Conservation (phyloP, 2,113 vertebrate genomes). For the Pionites leucogaster region DNA sequence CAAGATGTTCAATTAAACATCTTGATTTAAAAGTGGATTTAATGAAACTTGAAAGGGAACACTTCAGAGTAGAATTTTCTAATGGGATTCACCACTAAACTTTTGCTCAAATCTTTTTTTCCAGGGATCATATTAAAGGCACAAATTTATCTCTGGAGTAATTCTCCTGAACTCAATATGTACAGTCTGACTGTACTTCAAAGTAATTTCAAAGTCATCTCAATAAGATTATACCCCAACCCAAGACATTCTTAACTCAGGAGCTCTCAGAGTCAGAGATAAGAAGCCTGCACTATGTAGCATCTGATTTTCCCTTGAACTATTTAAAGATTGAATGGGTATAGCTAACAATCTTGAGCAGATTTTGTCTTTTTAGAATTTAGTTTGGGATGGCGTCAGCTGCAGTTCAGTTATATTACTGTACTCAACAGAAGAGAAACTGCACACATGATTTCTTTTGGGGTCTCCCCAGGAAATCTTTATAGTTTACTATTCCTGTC, state of each 20-base stretch:
- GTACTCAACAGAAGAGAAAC: background rate
- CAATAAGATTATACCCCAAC: conserved; percentile 28
- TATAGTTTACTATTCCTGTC: background rate
- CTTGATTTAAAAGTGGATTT: background rate
- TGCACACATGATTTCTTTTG: background rate
- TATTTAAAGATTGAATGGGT: background rate
- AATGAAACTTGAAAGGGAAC: background rate
- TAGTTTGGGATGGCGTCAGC: background rate
- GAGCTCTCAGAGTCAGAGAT: conserved; percentile 14
- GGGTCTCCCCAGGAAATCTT: background rate
- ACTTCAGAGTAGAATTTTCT: conserved; percentile 1
- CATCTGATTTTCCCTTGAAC: conserved; percentile 39
- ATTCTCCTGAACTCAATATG: conserved; percentile 26
- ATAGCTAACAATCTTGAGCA: background rate
- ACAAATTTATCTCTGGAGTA: background rate
- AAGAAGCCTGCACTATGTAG: background rate
- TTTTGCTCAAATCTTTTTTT: background rate
- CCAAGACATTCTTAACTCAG: conserved; percentile 1
- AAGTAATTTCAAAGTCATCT: conserved; percentile 39
- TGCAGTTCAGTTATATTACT: background rate
- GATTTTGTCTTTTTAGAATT: background rate
- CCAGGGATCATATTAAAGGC: background rate
- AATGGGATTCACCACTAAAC: background rate
- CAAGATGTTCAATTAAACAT: background rate
- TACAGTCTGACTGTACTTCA: conserved; percentile 1